phyloP scores from a whole-genome alignment of 2,113 vertebrate genomes.

The Phrynosoma blainvillii region DNA sequence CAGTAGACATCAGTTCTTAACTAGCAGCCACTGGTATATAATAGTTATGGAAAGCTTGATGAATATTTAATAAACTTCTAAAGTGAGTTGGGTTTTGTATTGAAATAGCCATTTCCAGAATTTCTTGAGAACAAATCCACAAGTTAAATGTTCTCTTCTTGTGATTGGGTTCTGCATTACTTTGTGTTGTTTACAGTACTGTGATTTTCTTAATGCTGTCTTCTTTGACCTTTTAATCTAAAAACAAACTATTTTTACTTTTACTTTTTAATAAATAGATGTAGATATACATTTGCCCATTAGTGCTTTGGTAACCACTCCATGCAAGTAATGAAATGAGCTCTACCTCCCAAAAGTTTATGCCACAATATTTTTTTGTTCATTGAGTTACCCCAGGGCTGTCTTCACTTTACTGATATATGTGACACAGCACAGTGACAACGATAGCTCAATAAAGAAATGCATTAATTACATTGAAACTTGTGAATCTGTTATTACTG shows the following conservation, averaged over 20 bases:
- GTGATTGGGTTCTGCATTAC: background rate
- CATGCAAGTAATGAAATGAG: background rate
- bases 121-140: background rate
- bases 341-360: background rate
- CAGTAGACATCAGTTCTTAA: background rate
- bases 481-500: conserved; percentile 49
- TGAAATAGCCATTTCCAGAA: background rate
- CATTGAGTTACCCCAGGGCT: background rate
- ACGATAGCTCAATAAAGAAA: conserved; percentile 63
- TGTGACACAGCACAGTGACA: conserved; percentile 55
- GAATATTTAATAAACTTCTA: background rate
- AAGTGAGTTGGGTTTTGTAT: background rate
- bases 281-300: background rate
- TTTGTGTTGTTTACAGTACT: background rate
- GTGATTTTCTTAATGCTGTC: background rate
- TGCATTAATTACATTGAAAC: conserved; percentile 49
- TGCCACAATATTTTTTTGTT: background rate
- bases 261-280: background rate
- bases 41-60: background rate
- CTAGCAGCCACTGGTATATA: background rate
- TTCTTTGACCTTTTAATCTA: background rate
- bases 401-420: conserved; percentile 30
- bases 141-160: background rate
- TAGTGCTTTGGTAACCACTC: background rate
- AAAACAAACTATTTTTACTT: background rate